Conservation (phyloP, 2,797 vertebrate genomes). For the Mus spretus region DNA sequence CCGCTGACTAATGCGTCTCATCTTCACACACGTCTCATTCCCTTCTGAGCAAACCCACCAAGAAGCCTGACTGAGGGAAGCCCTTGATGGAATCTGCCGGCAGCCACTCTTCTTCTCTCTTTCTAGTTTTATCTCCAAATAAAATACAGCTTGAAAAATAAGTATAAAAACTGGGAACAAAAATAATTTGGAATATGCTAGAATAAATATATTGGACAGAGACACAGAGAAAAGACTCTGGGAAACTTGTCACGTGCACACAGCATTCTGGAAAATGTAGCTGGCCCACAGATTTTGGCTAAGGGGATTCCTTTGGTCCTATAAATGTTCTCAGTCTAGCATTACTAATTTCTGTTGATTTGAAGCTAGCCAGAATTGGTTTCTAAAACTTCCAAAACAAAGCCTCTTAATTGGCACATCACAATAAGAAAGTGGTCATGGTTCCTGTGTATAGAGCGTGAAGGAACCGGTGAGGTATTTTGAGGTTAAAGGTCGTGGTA, state of each 20-base stretch:
- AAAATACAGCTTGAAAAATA: slow-evolving; percentile 53
- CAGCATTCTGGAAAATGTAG: background rate
- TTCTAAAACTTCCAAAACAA: background rate
- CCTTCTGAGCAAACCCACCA: slow-evolving; percentile 26
- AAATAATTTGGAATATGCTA: background rate
- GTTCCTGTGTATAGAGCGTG: background rate
- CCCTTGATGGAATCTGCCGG: slow-evolving; percentile 38
- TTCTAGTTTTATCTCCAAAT: slow-evolving; percentile 59
- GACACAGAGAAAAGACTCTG: background rate
- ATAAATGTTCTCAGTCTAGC: background rate
- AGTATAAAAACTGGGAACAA: background rate
- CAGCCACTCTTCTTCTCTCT: slow-evolving; percentile 11
- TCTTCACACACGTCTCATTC: slow-evolving; percentile 67
- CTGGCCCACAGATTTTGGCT: background rate
- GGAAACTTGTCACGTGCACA: background rate
- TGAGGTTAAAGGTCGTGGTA: background rate
- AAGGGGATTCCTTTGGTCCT: slow-evolving; percentile 5
- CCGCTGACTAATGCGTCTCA: slow-evolving; percentile 48
- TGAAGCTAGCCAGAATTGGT: background rate
- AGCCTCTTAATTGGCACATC: background rate
- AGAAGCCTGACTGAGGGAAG: background rate
- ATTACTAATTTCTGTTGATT: background rate
- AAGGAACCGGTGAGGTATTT: background rate
- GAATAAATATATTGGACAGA: background rate
- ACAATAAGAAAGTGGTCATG: background rate